These are phyloP conservation scores for Caenorhabditis afra DNA, from an alignment of 2,888 invertebrate species.

Conservation along the genomic window DNA sequence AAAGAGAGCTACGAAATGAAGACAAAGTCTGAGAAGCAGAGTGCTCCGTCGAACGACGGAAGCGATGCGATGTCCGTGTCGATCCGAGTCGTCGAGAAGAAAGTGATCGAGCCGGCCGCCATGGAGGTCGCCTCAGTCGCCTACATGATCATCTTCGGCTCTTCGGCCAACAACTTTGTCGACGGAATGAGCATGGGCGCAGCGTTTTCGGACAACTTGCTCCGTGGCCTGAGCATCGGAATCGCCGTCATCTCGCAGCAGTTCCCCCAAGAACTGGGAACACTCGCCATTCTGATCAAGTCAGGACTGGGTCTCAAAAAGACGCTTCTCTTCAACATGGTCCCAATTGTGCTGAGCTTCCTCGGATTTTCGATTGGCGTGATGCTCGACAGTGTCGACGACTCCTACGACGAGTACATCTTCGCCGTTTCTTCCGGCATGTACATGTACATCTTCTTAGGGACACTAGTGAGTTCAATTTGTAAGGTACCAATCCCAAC, in stretches of 20 bases:
- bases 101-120: constrained; percentile 70
- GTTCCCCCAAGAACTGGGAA: constrained; percentile 78
- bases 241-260: constrained; percentile 79
- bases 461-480: constrained; percentile 74
- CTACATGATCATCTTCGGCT: constrained; percentile 79
- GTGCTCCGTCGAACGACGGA: constrained; percentile 4
- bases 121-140: constrained; percentile 77
- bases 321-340: constrained; percentile 74
- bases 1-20: constrained; percentile 52
- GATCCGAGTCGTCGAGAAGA: constrained; percentile 74
- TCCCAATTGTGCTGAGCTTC: constrained; percentile 74
- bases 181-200: constrained; percentile 80
- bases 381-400: constrained; percentile 73
- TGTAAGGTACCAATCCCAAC: too few relatives aligned
- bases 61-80: constrained; percentile 64
- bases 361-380: constrained; percentile 76
- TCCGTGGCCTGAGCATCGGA: constrained; percentile 75
- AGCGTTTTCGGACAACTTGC: constrained; percentile 76
- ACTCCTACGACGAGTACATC: constrained; percentile 76
- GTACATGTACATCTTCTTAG: constrained; percentile 79
- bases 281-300: constrained; percentile 76
- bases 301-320: constrained; percentile 75
- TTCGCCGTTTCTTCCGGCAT: constrained; percentile 78
- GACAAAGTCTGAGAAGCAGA: constrained; percentile 16
- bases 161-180: constrained; percentile 78